phyloP scores from a whole-genome alignment of 2,888 invertebrate species.

The Metopia argyrocephala region DNA sequence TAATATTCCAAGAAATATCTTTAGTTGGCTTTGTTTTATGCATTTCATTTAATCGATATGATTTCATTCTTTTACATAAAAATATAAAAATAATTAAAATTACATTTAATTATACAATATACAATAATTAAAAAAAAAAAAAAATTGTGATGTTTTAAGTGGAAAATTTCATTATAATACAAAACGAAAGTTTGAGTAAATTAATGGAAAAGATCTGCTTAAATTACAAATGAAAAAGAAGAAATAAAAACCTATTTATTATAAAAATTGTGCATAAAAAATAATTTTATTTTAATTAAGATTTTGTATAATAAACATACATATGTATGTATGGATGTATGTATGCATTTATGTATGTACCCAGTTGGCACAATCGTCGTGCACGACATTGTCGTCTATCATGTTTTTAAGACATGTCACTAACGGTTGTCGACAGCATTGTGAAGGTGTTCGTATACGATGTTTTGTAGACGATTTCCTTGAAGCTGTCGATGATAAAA shows the following conservation, averaged over 20 bases:
- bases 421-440: too few species aligned
- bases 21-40: slow-evolving; percentile 6
- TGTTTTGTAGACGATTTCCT: too few species aligned
- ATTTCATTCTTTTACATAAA: slow-evolving; percentile 15
- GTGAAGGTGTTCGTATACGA: too few species aligned
- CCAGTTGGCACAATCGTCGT: too few species aligned
- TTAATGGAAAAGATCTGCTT: slow-evolving; percentile 20
- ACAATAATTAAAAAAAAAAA: slow-evolving; percentile 32
- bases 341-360: too few species aligned
- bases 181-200: slow-evolving; percentile 53
- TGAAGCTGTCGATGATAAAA: too few species aligned
- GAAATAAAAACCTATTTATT: slow-evolving; percentile 15
- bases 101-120: slow-evolving; percentile 15
- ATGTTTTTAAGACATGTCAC: too few species aligned
- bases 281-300: too few species aligned
- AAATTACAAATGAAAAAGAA: slow-evolving; percentile 45
- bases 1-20: slow-evolving; percentile 25
- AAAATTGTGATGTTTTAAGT: slow-evolving; percentile 60
- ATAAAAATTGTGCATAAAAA: slow-evolving; percentile 40
- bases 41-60: background rate
- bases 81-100: slow-evolving; percentile 18
- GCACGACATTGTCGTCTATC: too few species aligned
- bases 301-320: too few species aligned
- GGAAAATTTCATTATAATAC: slow-evolving; percentile 57
- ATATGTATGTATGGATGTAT: too few species aligned